These are phyloP conservation scores for Brachyhypopomus occidentalis DNA, from an alignment of 2,113 vertebrate species.

Conservation along the genomic window DNA sequence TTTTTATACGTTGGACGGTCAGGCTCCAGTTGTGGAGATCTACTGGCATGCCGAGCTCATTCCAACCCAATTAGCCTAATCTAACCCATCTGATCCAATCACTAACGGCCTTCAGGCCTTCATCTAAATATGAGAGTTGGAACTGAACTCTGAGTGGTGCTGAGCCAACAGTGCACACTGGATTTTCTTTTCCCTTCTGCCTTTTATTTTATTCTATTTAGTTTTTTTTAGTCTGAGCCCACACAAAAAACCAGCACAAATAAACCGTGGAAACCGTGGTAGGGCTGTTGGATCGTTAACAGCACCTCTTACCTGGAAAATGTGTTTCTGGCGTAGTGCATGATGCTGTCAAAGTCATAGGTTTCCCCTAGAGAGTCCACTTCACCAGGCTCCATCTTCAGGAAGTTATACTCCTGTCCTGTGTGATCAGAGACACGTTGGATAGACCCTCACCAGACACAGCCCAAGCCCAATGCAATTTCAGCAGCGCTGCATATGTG, in stretches of 20 bases:
- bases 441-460: too few species aligned
- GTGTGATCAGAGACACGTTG: neutral
- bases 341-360: constrained; percentile 95
- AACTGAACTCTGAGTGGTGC: too few species aligned
- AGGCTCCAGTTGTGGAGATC: too few species aligned
- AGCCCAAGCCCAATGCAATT: neutral
- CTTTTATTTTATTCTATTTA: too few species aligned
- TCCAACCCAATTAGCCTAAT: too few species aligned
- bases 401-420: constrained; percentile 97
- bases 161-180: too few species aligned
- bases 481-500: neutral
- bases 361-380: constrained; percentile 90
- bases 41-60: too few species aligned
- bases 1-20: too few species aligned
- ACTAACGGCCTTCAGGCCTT: too few species aligned
- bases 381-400: constrained; percentile 93
- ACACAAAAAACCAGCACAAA: neutral
- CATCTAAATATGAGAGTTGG: too few species aligned
- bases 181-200: too few species aligned
- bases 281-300: neutral
- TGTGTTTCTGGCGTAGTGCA: constrained; percentile 94
- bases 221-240: neutral
- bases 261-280: neutral
- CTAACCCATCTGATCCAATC: too few species aligned
- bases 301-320: constrained; percentile 84